phyloP scores from a whole-genome alignment of 1,140 invertebrate genomes.

The Leptopilina clavipes region DNA sequence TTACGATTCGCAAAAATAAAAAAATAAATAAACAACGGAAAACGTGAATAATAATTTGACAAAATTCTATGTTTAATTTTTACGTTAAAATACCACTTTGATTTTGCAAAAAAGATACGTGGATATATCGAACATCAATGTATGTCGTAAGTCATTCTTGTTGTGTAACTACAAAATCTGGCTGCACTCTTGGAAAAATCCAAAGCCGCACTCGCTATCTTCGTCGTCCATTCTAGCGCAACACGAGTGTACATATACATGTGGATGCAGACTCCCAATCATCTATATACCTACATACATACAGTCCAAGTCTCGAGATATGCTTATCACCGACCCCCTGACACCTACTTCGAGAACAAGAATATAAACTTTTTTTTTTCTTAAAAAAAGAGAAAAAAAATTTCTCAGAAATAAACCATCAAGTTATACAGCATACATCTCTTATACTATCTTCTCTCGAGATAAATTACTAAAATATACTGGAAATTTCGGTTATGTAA shows the following conservation, averaged over 20 bases:
- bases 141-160: slow-evolving; percentile 35
- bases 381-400: slow-evolving; percentile 26
- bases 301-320: slow-evolving; percentile 32
- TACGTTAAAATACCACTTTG: not conserved
- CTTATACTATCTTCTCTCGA: not conserved
- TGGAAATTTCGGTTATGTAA: not conserved
- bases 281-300: not conserved
- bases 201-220: slow-evolving; percentile 25
- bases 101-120: not conserved
- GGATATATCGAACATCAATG: not conserved
- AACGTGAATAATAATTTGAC: not conserved
- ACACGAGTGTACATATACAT: not conserved
- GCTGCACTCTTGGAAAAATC: slow-evolving; percentile 40
- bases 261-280: not conserved
- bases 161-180: slow-evolving; percentile 43
- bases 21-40: not conserved
- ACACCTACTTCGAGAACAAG: slow-evolving; percentile 35
- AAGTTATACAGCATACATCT: too few relatives aligned
- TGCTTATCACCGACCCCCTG: slow-evolving; percentile 42
- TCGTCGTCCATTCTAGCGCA: slow-evolving; percentile 22
- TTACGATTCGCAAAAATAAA: not conserved
- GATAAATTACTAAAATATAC: not conserved
- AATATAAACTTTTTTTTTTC: not conserved
- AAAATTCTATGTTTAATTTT: not conserved
- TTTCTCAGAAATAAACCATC: not conserved